These are phyloP conservation scores for Apogon hyalosoma DNA, from an alignment of 2,797 vertebrate species.

Conservation along the genomic window DNA sequence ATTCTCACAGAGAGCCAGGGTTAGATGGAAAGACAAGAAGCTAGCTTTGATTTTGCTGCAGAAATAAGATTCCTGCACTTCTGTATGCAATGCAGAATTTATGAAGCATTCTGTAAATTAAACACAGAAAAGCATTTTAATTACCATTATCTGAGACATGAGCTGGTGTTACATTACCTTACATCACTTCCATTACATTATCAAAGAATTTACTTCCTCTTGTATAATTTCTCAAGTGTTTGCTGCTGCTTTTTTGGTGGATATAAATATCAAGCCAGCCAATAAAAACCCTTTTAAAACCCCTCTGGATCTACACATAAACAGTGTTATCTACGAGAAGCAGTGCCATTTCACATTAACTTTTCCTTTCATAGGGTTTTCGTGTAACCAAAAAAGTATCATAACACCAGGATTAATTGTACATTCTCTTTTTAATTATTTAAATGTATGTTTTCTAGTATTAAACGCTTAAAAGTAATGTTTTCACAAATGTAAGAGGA, in stretches of 20 bases:
- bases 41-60: not conserved
- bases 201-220: not conserved
- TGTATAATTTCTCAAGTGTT: not conserved
- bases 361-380: not conserved
- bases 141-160: not conserved
- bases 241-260: not conserved
- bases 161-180: not conserved
- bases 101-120: no score
- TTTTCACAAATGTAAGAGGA: not conserved
- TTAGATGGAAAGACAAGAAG: not conserved
- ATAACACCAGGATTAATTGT: not conserved
- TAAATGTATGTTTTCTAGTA: not conserved
- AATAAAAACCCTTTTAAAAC: not conserved
- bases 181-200: not conserved
- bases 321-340: not conserved
- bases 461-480: not conserved
- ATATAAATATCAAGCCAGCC: not conserved
- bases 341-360: not conserved
- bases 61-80: not conserved
- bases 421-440: not conserved
- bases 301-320: not conserved
- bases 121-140: not conserved
- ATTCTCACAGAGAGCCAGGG: slow-evolving; percentile 1
- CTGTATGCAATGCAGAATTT: no score
- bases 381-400: not conserved